Percentiles rank a stretch among this genome's conserved stretches.
Conservation (phyloP, 2,113 vertebrate genomes). For the Anseranas semipalmata region DNA sequence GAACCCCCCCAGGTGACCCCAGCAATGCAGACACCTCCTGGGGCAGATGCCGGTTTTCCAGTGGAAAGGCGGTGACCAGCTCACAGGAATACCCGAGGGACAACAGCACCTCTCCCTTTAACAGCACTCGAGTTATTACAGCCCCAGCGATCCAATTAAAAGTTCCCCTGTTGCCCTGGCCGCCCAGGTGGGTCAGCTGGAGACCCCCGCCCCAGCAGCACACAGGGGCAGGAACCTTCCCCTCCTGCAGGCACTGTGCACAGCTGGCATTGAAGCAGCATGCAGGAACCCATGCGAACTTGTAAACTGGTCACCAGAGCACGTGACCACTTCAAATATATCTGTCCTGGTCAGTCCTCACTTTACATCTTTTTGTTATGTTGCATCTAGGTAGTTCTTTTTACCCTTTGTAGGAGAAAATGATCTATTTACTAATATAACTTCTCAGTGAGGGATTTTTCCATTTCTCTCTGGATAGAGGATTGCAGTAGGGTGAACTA, state of each 20-base stretch:
- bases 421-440: not conserved
- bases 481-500: not conserved
- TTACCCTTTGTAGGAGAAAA: not conserved
- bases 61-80: not conserved
- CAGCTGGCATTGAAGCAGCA: not conserved
- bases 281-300: not conserved
- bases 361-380: not conserved
- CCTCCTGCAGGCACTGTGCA: accelerated
- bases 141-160: not conserved
- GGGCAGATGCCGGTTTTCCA: not conserved
- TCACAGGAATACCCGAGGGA: not conserved
- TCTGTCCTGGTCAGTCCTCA: not conserved
- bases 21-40: not conserved
- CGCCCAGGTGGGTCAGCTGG: accelerated
- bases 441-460: not conserved
- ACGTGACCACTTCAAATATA: not conserved
- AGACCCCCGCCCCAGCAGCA: not conserved
- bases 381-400: not conserved
- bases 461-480: not conserved
- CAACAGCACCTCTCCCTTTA: not conserved
- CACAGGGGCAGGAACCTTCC: not conserved
- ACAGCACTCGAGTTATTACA: not conserved
- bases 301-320: not conserved
- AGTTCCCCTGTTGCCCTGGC: not conserved
- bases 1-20: not conserved